Conservation (phyloP, 2,888 invertebrate genomes). For the Tetranychus piercei region DNA sequence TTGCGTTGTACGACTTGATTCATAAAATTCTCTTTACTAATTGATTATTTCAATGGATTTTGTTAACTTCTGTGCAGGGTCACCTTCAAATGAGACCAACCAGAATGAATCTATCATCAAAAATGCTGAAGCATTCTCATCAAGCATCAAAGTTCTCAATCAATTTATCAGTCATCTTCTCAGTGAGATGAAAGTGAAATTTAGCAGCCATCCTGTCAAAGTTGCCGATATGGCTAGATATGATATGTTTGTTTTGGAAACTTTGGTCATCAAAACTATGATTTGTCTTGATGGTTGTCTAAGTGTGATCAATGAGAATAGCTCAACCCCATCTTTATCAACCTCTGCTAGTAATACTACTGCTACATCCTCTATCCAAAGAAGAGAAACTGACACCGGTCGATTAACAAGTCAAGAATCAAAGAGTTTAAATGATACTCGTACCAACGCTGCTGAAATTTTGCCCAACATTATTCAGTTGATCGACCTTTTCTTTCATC, state of each 20-base stretch:
- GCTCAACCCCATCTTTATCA: neutral
- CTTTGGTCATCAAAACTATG: conserved; percentile 55
- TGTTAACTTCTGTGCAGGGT: neutral
- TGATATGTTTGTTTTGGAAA: conserved; percentile 54
- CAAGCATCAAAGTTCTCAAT: conserved; percentile 42
- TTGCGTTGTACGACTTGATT: neutral
- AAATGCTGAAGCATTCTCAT: conserved; percentile 46
- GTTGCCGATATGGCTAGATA: conserved; percentile 43
- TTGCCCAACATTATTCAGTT: conserved; percentile 32
- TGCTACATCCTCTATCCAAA: neutral
- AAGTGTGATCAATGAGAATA: conserved; percentile 41
- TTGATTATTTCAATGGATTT: neutral
- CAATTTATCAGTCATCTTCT: conserved; percentile 32
- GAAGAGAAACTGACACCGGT: neutral
- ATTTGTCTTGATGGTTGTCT: conserved; percentile 45
- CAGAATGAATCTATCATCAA: conserved; percentile 50
- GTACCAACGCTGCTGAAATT: conserved; percentile 31
- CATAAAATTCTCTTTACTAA: neutral
- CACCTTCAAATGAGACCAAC: conserved; percentile 44
- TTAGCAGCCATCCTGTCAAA: conserved; percentile 18
- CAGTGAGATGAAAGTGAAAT: conserved; percentile 27
- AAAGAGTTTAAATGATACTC: conserved; percentile 24
- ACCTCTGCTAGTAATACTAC: neutral
- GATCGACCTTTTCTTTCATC: conserved; percentile 31
- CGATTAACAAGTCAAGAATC: neutral